Conservation (phyloP, 2,797 vertebrate species). For the Thalassophryne amazonica region DNA sequence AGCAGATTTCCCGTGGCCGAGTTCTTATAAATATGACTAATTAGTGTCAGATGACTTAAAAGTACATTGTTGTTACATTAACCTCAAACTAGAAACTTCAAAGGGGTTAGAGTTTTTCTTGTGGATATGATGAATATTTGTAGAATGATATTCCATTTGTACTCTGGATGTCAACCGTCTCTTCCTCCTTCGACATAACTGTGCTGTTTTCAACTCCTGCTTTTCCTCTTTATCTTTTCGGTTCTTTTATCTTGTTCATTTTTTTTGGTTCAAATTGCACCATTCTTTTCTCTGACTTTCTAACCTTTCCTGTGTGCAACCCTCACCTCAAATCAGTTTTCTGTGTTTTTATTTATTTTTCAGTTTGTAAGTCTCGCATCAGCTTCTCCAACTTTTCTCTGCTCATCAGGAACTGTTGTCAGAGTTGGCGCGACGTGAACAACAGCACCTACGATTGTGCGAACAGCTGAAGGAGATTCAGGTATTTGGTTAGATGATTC, state of each 20-base stretch:
- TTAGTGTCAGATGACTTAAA: constrained; percentile 40
- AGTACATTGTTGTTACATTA: too few species aligned
- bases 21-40: constrained; percentile 40
- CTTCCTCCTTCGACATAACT: neutral
- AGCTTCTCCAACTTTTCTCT: constrained; percentile 25
- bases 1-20: constrained; percentile 33
- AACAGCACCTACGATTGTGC: constrained; percentile 87
- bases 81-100: constrained; percentile 31
- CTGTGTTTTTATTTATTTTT: too few species aligned
- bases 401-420: constrained; percentile 77
- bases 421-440: constrained; percentile 83
- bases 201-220: neutral
- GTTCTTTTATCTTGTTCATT: too few species aligned
- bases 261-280: too few species aligned
- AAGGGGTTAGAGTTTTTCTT: constrained; percentile 31
- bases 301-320: neutral
- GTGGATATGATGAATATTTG: too few species aligned
- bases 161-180: neutral
- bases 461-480: constrained; percentile 86
- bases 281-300: neutral
- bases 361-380: too few species aligned
- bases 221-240: too few species aligned
- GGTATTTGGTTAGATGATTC: constrained; percentile 38
- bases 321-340: neutral
- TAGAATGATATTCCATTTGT: too few species aligned